Evolutionary conservation across 92 coral and sea anemone species (phyloP), one percentile per base, ranked within the genome.

Genomic region (Porites cylindrica): DNA sequence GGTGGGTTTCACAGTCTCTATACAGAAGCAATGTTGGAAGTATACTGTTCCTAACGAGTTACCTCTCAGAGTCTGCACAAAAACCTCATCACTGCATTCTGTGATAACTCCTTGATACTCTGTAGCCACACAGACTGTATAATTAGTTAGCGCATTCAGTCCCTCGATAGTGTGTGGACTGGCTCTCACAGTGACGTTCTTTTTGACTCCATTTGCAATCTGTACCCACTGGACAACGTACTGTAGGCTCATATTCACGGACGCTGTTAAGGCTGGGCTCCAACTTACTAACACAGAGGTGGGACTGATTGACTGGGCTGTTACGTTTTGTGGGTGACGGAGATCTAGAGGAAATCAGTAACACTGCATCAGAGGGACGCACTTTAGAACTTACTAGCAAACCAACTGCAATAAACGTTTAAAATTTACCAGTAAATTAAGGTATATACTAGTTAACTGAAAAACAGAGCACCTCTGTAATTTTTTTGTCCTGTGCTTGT

Each of bases 271-370:
- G 10, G 21, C 71, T 18, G 2, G 71, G 43, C 29, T 17, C 71
- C 71, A 66, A 29, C 29, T 66, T 29, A 66, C 71, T 66, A 26
- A 18, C 29, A 66, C 29, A 7, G 71, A 18, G 11, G 71, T 66
- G 12, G 19, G 71, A 66, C 71, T 66, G 7, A 26, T 21, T 4
- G 71, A 4, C 4, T 66, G 71, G 11, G 71, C 71, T 66, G 71
- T 66, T 29, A 66, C 71, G 71, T 66, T 66, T 66, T 66, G 71
- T 21, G 71, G 71, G 21, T 66, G 71, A 13, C 1, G 21, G 71
- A 66, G 71, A 26, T 12, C 71, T 66, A 29, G 24, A 26, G 43
- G 21, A 19, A 10, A 66, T 19, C 19, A 66, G 7, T 26, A 29
- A 19, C 71, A 10, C 4, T 29, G 32, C 3, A 29, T 29, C 32